Conservation (phyloP, 2,797 vertebrate genomes). For the Cynodonichthys magdalenae region DNA sequence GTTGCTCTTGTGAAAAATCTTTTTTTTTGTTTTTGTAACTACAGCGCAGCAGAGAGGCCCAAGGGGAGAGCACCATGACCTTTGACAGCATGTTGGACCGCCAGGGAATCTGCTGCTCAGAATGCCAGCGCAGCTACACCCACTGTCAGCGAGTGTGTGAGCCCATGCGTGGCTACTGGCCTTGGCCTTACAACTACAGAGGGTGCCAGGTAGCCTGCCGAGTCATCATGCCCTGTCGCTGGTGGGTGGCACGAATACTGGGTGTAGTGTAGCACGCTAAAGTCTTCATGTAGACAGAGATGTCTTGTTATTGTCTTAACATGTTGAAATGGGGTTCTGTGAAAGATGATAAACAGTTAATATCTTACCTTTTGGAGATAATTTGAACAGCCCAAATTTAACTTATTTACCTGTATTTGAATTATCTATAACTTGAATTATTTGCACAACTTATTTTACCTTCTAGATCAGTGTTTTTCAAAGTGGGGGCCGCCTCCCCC, state of each 20-base stretch:
- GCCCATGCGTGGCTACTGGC: constrained; percentile 87
- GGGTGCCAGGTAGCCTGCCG: constrained; percentile 90
- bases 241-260: constrained; percentile 94
- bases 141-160: constrained; percentile 93
- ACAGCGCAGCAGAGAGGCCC: constrained; percentile 82
- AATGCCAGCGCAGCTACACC: constrained; percentile 90
- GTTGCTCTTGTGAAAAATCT: constrained; percentile 46
- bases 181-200: constrained; percentile 91
- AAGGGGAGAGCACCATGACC: constrained; percentile 84
- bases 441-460: too few relatives aligned
- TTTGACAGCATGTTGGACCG: constrained; percentile 96
- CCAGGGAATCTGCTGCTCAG: constrained; percentile 90
- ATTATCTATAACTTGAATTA: too few relatives aligned
- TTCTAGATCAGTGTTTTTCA: too few relatives aligned
- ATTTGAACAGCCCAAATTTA: not conserved
- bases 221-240: constrained; percentile 94
- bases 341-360: not conserved
- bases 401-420: too few relatives aligned
- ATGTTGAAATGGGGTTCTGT: too few relatives aligned
- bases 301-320: too few relatives aligned
- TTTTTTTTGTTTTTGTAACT: constrained; percentile 35
- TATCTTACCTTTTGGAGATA: not conserved
- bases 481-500: too few relatives aligned
- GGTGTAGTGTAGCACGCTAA: constrained; percentile 82
- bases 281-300: constrained; percentile 9